These are phyloP conservation scores for Australoheros scitulus DNA, from an alignment of 2,113 vertebrate species.

Conservation along the genomic window DNA sequence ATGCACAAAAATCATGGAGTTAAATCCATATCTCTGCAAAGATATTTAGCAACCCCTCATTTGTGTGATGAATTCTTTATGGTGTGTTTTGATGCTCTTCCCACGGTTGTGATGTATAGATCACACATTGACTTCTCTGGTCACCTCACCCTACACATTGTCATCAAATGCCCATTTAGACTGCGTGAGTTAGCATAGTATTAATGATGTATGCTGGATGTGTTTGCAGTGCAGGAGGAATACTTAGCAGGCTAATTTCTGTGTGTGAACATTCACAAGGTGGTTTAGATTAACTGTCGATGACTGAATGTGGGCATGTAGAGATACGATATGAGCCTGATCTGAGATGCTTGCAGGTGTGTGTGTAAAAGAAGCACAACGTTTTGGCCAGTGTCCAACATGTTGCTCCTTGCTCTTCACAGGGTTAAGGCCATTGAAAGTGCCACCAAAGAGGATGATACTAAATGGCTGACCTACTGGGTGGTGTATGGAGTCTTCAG, in stretches of 20 bases:
- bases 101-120: not conserved
- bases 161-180: not conserved
- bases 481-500: conserved; percentile 97
- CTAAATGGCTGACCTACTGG: conserved; percentile 99
- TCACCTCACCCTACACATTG: not conserved
- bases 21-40: not conserved
- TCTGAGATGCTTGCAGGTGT: not conserved
- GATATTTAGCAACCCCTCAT: not conserved
- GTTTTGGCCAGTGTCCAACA: not conserved
- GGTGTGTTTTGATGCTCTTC: not conserved
- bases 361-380: not conserved
- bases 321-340: not conserved
- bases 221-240: not conserved
- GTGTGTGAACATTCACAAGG: not conserved
- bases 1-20: not conserved
- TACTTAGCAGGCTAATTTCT: not conserved
- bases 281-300: no score
- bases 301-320: not conserved
- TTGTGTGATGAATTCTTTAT: not conserved
- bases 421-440: conserved; percentile 99
- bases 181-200: not conserved
- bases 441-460: conserved; percentile 95
- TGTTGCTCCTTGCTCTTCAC: conserved; percentile 49
- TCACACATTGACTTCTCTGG: not conserved
- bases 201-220: not conserved